phyloP scores from a whole-genome alignment of 2,797 vertebrate species.

The Sebastes hopkinsi region DNA sequence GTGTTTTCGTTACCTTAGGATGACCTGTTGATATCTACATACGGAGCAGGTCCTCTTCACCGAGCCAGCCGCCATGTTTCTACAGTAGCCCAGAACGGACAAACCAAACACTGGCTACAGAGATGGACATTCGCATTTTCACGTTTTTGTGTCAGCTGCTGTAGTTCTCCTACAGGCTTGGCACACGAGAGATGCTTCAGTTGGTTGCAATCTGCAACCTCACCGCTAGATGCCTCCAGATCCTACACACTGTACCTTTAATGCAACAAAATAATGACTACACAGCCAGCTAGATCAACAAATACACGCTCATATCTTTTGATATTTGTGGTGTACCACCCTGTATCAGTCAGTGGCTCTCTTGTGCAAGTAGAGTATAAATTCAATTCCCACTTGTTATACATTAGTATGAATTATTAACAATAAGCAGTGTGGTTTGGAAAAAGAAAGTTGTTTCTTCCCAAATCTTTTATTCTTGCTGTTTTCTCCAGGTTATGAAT shows the following conservation, averaged over 20 bases:
- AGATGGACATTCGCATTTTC: neutral
- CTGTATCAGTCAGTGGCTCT: neutral
- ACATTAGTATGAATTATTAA: slow-evolving; percentile 17
- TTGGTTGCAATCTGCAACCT: neutral
- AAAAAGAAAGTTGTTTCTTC: neutral
- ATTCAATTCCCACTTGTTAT: neutral
- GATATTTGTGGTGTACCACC: neutral
- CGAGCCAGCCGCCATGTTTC: no score
- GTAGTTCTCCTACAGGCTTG: neutral
- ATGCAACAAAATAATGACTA: neutral
- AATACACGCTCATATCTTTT: neutral
- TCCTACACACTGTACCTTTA: neutral
- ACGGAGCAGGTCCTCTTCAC: no score
- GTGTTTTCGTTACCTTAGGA: no score
- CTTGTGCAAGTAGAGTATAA: neutral
- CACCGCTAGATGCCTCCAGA: neutral
- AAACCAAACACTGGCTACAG: neutral
- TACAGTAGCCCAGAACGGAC: no score
- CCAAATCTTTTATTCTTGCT: neutral
- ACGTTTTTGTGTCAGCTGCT: neutral
- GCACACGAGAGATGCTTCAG: neutral
- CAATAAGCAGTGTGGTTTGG: neutral
- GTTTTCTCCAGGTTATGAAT: slow-evolving; percentile 10
- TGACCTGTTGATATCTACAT: no score
- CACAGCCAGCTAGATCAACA: slow-evolving; percentile 7